Percentiles rank a stretch among this genome's conserved stretches.
Evolutionary conservation across 2,888 invertebrate species (phyloP).

Genomic region (Orchestes rusci): DNA sequence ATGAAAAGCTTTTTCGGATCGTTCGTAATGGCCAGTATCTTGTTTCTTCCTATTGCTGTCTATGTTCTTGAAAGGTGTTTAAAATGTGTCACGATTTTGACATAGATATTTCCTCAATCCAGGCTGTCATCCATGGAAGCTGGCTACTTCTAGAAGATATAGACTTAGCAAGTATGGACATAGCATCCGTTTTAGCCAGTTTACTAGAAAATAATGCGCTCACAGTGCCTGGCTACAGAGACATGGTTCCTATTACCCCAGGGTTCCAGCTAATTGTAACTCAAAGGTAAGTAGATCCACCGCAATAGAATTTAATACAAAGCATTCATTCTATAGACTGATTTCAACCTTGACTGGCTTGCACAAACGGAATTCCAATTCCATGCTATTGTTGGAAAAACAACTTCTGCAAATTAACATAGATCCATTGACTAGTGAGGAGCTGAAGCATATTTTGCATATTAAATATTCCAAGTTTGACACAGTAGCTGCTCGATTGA

Average conservation of each 20-base stretch:
- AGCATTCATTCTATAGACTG: too few relatives aligned
- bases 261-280: slow-evolving; percentile 93
- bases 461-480: slow-evolving; percentile 60
- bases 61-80: too few relatives aligned
- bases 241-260: slow-evolving; percentile 68
- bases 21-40: too few relatives aligned
- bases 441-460: slow-evolving; percentile 66
- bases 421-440: slow-evolving; percentile 66
- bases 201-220: slow-evolving; percentile 76
- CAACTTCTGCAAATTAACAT: slow-evolving; percentile 76
- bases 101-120: too few relatives aligned
- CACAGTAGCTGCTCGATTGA: slow-evolving; percentile 68
- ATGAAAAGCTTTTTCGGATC: too few relatives aligned
- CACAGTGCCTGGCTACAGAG: slow-evolving; percentile 83
- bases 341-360: slow-evolving; percentile 54
- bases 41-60: too few relatives aligned
- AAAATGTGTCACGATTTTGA: too few relatives aligned
- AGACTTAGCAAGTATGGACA: slow-evolving; percentile 89
- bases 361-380: slow-evolving; percentile 54
- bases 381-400: slow-evolving; percentile 68
- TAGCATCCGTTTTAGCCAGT: slow-evolving; percentile 78
- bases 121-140: slow-evolving; percentile 76
- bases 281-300: slow-evolving; percentile 51
- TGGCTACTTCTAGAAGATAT: slow-evolving; percentile 96
- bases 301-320: neutral